These are phyloP conservation scores for Sipha maydis DNA, from an alignment of 2,888 invertebrate genomes.

Conservation along the genomic window DNA sequence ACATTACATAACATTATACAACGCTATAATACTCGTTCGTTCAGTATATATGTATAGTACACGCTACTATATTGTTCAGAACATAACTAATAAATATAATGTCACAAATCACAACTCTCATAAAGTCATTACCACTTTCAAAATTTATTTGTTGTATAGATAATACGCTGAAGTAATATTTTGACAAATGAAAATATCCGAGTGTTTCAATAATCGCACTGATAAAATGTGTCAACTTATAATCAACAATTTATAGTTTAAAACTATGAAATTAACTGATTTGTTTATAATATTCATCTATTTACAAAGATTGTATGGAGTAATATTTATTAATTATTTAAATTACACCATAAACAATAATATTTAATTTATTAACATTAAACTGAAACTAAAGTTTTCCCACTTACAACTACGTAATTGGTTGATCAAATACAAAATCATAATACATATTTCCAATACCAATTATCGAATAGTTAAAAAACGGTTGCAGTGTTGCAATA, in stretches of 20 bases:
- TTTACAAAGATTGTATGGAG: background rate
- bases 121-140: background rate
- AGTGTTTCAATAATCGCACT: background rate
- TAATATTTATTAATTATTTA: constrained; percentile 13
- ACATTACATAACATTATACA: no score
- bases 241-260: background rate
- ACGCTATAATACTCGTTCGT: no score
- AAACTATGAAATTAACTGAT: background rate
- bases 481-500: background rate
- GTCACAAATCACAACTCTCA: background rate
- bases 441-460: background rate
- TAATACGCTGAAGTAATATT: background rate
- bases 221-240: background rate
- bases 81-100: background rate
- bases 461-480: background rate
- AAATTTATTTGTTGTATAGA: background rate
- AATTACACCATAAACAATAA: background rate
- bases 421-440: background rate
- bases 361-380: background rate
- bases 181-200: background rate
- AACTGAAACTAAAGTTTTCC: background rate
- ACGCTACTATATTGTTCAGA: no score
- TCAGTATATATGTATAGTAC: no score
- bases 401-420: background rate
- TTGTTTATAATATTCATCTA: constrained; percentile 14